phyloP scores from a whole-genome alignment of 2,888 invertebrate species.

The Phaonia tiefii region DNA sequence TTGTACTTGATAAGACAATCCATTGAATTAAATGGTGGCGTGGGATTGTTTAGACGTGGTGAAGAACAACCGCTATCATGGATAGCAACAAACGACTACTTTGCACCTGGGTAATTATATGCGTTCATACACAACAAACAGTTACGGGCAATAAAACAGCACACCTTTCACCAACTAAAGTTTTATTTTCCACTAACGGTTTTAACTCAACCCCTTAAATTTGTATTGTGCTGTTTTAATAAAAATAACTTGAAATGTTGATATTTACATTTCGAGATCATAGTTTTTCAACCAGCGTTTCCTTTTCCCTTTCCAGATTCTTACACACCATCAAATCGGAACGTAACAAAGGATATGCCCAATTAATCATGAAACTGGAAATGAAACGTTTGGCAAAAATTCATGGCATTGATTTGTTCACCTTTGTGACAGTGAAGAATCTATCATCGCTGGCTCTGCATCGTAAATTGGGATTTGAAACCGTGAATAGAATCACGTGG shows the following conservation, averaged over 20 bases:
- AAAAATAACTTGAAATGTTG: not conserved
- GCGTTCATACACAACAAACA: no score
- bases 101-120: slow-evolving; percentile 41
- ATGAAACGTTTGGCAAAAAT: slow-evolving; percentile 38
- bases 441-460: slow-evolving; percentile 32
- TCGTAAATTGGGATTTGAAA: slow-evolving; percentile 45
- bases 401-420: slow-evolving; percentile 34
- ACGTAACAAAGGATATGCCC: slow-evolving; percentile 40
- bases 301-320: slow-evolving; percentile 21
- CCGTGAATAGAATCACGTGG: slow-evolving; percentile 36
- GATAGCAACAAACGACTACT: slow-evolving; percentile 45
- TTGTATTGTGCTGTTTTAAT: not conserved
- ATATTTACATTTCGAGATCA: not conserved
- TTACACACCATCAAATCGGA: slow-evolving; percentile 36
- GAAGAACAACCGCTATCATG: slow-evolving; percentile 35
- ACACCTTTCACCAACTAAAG: no score
- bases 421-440: slow-evolving; percentile 41
- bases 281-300: not conserved
- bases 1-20: slow-evolving; percentile 37
- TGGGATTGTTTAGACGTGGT: slow-evolving; percentile 34
- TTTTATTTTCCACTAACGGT: no score
- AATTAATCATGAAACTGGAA: slow-evolving; percentile 41
- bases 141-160: no score
- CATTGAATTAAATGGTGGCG: slow-evolving; percentile 42
- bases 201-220: not conserved